Conservation (phyloP, 2,113 vertebrate species). For the Oenanthe oenanthe region DNA sequence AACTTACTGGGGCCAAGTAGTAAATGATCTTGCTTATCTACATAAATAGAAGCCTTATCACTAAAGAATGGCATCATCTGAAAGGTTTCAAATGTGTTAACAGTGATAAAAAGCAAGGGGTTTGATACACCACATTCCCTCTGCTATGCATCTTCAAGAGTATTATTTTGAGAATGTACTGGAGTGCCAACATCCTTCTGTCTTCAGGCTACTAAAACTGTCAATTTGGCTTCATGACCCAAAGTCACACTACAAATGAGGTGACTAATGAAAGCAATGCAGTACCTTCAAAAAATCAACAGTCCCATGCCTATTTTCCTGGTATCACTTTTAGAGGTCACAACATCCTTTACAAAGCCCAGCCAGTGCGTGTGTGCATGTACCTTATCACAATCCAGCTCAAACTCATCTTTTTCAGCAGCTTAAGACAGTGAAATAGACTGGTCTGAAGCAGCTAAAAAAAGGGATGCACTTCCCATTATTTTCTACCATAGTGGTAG, state of each 20-base stretch:
- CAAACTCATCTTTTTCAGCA: background rate
- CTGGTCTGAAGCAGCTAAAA: background rate
- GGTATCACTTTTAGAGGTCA: background rate
- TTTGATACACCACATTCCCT: background rate
- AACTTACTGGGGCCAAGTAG: background rate
- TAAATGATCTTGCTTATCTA: background rate
- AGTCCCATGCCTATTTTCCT: too few species aligned
- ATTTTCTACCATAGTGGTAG: background rate
- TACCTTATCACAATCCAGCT: background rate
- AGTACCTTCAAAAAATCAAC: background rate
- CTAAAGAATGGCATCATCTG: background rate
- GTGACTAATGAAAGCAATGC: background rate
- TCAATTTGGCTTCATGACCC: background rate
- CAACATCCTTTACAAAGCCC: slow-evolving; percentile 13
- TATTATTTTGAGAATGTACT: background rate
- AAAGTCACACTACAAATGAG: slow-evolving; percentile 7
- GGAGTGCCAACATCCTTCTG: background rate
- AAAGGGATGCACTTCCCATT: background rate
- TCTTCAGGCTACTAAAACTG: background rate
- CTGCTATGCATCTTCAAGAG: background rate
- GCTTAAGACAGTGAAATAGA: background rate
- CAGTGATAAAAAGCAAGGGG: background rate
- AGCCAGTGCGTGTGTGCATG: background rate
- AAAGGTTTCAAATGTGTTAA: background rate
- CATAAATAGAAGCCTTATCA: background rate